Evolutionary conservation across 2,888 invertebrate species (phyloP), one percentile per base, ranked within the genome.

Genomic region (Rhagium mordax): DNA sequence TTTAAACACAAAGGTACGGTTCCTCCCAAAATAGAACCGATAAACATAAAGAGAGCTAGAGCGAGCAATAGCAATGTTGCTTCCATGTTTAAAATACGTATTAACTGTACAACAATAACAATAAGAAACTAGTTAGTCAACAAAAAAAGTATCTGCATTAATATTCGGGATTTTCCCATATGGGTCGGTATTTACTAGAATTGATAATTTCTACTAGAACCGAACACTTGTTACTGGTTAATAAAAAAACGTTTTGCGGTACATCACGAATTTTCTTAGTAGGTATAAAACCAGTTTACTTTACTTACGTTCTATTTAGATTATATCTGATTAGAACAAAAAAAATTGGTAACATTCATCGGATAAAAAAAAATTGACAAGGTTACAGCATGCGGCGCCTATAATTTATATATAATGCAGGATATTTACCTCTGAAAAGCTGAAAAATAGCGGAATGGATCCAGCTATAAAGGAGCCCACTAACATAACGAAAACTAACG

Each of bases 381-480:
- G 10, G 47, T n/a, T n/a, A n/a, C n/a, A n/a, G 47, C 8, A 47
- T 47, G n/a, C 8, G 47, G 1, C n/a, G 8, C 1, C 0, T 57
- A 27, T 21, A 51, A 62, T 3, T 24, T 41, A 29, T 8, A 10
- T 27, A 61, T 41, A 78, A 86, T 27, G 20, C 29, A 16, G 2
- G 7, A 47, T 47, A 67, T 47, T 88, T 89, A 98, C 98, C 94
- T 99, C 99, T 33, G 98, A 98, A 87, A 99, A 92, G 82, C 93
- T 94, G 87, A 99, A 95, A 79, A 98, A 95, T 78, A 99, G 89
- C 20, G 99, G 99, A 84, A 99, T 95, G 74, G 95, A 96, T 65
- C 99, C 99, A 81, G 98, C 95, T 66, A 98, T 88, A 88, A 98
- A 99, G 69, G 98, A 98, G 0, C 99, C 99, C 71, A 98, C 91